A percentile compares a stretch with the other conserved stretches of the same genome.
These are phyloP conservation scores for Meteorus sp. DNA, from an alignment of 1,140 invertebrate genomes.

Conservation along the genomic window DNA sequence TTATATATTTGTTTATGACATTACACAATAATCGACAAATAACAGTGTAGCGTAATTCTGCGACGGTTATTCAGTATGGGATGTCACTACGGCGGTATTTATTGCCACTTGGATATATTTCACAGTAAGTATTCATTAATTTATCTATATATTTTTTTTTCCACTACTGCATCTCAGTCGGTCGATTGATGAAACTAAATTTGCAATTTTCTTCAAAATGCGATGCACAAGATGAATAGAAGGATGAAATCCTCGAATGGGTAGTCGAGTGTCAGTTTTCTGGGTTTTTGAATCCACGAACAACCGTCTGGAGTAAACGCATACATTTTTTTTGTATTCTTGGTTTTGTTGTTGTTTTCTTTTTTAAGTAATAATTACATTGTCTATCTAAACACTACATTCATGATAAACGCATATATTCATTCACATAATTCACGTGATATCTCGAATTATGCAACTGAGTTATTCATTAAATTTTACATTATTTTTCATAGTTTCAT, in stretches of 20 bases:
- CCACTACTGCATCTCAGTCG: no score
- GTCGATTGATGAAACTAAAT: no score
- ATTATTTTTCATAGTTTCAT: constrained; percentile 10
- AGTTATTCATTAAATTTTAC: constrained; percentile 12
- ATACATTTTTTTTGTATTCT: constrained; percentile 21
- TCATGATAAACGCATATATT: constrained; percentile 28
- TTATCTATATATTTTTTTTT: no score
- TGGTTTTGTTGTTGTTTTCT: no score
- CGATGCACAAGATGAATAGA: neutral
- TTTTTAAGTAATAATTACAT: constrained; percentile 25
- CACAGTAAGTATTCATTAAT: neutral
- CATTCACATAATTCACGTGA: constrained; percentile 19
- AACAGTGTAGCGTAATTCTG: constrained; percentile 21
- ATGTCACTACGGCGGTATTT: constrained; percentile 9
- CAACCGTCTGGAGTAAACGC: constrained; percentile 1
- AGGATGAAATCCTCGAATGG: neutral
- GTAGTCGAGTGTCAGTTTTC: neutral
- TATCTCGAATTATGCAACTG: constrained; percentile 20
- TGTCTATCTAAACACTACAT: constrained; percentile 28
- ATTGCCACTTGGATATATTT: neutral
- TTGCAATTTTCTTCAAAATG: no score
- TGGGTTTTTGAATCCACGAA: no score
- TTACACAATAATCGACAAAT: constrained; percentile 31
- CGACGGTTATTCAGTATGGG: neutral
- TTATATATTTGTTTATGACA: constrained; percentile 26